These are phyloP conservation scores for Hemicrepidius hirtus DNA, from an alignment of 2,888 invertebrate genomes.

Conservation along the genomic window DNA sequence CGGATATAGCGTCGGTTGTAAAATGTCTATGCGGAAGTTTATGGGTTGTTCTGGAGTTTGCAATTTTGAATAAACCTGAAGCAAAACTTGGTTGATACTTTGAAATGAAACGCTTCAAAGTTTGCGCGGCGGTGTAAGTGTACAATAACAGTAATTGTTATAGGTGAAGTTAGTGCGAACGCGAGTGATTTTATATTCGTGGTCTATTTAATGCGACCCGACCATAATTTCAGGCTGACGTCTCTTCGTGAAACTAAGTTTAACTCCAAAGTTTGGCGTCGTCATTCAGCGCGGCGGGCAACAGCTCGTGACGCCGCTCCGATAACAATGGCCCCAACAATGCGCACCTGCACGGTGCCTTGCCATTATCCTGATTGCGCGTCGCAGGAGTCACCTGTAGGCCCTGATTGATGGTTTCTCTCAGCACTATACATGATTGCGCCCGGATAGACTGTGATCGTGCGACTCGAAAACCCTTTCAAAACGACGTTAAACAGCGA, in stretches of 20 bases:
- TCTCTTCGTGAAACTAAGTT: constrained; percentile 60
- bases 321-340: constrained; percentile 57
- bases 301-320: constrained; percentile 59
- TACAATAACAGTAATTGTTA: constrained; percentile 67
- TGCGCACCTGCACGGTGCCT: constrained; percentile 58
- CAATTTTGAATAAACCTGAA: constrained; percentile 42
- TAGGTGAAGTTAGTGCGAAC: constrained; percentile 63
- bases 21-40: constrained; percentile 30
- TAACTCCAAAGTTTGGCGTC: constrained; percentile 57
- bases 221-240: constrained; percentile 63
- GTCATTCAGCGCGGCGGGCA: constrained; percentile 56
- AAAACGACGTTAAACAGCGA: constrained; percentile 44
- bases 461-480: constrained; percentile 42
- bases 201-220: constrained; percentile 65
- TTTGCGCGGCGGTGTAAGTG: constrained; percentile 62
- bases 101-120: constrained; percentile 56
- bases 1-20: background rate
- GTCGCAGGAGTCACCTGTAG: constrained; percentile 61
- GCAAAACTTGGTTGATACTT: constrained; percentile 49
- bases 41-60: constrained; percentile 34
- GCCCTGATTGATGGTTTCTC: constrained; percentile 59
- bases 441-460: constrained; percentile 51
- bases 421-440: constrained; percentile 61
- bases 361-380: constrained; percentile 65
- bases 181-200: constrained; percentile 65